A percentile compares a stretch with the other conserved stretches of the same genome.
Conservation (phyloP, 2,888 invertebrate species). For the Epistrophella euchroma region DNA sequence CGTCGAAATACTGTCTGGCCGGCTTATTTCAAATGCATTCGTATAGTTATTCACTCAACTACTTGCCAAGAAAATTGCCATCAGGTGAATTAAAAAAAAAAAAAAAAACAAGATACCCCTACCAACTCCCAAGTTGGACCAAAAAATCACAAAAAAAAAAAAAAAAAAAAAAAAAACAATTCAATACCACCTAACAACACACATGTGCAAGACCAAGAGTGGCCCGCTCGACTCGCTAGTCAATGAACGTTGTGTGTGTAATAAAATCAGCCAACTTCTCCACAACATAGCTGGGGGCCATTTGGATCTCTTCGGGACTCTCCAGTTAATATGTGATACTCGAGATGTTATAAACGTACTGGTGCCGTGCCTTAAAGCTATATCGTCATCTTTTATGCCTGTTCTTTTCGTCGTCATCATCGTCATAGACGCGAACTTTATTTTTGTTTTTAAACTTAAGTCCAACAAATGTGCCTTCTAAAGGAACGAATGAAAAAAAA, state of each 20-base stretch:
- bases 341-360: slow-evolving; percentile 77
- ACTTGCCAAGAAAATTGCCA: slow-evolving; percentile 43
- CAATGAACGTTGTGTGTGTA: slow-evolving; percentile 69
- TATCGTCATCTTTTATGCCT: slow-evolving; percentile 68
- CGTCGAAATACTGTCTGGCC: slow-evolving; percentile 55
- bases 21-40: slow-evolving; percentile 55
- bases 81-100: slow-evolving; percentile 61
- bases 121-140: slow-evolving; percentile 35
- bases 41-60: slow-evolving; percentile 21
- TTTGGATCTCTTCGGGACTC: slow-evolving; percentile 77
- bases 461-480: slow-evolving; percentile 10
- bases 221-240: slow-evolving; percentile 30
- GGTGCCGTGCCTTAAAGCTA: slow-evolving; percentile 69
- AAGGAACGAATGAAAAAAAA: background rate
- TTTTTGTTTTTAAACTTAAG: slow-evolving; percentile 9
- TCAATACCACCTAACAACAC: slow-evolving; percentile 64
- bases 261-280: slow-evolving; percentile 64
- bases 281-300: slow-evolving; percentile 77
- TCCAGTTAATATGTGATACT: slow-evolving; percentile 78
- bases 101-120: slow-evolving; percentile 13
- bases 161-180: slow-evolving; percentile 25
- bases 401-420: slow-evolving; percentile 44
- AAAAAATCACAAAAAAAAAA: slow-evolving; percentile 35
- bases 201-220: slow-evolving; percentile 55
- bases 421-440: slow-evolving; percentile 19